These are phyloP conservation scores for Campaea margaritaria DNA, from an alignment of 2,888 invertebrate genomes.

Conservation along the genomic window DNA sequence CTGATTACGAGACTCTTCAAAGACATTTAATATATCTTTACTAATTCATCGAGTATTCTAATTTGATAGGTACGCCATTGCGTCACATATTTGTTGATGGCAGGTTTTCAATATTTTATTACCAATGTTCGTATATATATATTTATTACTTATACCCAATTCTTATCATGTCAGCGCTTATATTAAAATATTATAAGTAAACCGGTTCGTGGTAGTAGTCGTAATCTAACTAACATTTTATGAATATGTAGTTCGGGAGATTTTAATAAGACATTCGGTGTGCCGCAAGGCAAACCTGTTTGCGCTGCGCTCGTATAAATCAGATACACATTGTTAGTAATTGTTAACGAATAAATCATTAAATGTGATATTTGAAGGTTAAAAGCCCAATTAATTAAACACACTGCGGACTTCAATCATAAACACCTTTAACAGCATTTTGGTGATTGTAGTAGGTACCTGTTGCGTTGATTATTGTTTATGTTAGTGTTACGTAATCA, in stretches of 20 bases:
- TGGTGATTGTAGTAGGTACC: slow-evolving; percentile 15
- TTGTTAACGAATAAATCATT: slow-evolving; percentile 42
- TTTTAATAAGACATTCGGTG: slow-evolving; percentile 56
- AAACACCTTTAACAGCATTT: slow-evolving; percentile 25
- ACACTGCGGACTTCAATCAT: slow-evolving; percentile 17
- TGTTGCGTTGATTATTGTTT: slow-evolving; percentile 11
- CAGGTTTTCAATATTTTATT: slow-evolving; percentile 20
- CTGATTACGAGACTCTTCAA: too few relatives aligned
- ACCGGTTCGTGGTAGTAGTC: slow-evolving; percentile 11
- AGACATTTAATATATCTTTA: too few relatives aligned
- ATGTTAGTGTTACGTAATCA: slow-evolving; percentile 1
- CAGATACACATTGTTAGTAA: slow-evolving; percentile 44
- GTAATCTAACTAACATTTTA: slow-evolving; percentile 32
- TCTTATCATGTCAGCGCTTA: slow-evolving; percentile 35
- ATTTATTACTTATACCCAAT: slow-evolving; percentile 23
- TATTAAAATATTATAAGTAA: slow-evolving; percentile 32
- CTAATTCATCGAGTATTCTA: background rate
- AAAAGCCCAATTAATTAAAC: slow-evolving; percentile 25
- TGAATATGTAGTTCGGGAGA: slow-evolving; percentile 45
- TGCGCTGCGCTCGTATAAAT: slow-evolving; percentile 53
- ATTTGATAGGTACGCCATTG: slow-evolving; percentile 10
- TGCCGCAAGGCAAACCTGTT: slow-evolving; percentile 61
- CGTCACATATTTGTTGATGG: slow-evolving; percentile 14
- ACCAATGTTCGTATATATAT: slow-evolving; percentile 7
- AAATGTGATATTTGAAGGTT: slow-evolving; percentile 28